Conservation (phyloP, 2,797 vertebrate genomes). For the Melanotaenia maccullochi region DNA sequence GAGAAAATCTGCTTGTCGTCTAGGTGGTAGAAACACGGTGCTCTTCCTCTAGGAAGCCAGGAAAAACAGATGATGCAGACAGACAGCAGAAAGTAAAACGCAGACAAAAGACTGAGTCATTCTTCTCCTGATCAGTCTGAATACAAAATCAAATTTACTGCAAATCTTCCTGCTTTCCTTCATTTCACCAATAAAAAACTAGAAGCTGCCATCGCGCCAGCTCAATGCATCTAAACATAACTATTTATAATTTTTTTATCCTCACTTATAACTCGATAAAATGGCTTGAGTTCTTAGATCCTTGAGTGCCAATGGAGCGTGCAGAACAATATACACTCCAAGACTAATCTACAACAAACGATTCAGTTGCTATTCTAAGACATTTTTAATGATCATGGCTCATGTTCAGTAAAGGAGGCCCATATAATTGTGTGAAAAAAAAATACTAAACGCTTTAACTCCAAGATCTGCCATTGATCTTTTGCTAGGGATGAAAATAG, state of each 20-base stretch:
- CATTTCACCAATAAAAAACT: slow-evolving; percentile 8
- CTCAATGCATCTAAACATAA: slow-evolving; percentile 15
- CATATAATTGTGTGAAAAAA: slow-evolving; percentile 40
- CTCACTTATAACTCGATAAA: slow-evolving; percentile 24
- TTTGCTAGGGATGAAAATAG: slow-evolving; percentile 42
- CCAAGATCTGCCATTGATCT: slow-evolving; percentile 45
- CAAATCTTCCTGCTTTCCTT: not conserved
- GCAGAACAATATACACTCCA: slow-evolving; percentile 67
- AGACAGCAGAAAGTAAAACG: slow-evolving; percentile 8
- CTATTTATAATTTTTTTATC: slow-evolving; percentile 16
- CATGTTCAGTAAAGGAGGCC: slow-evolving; percentile 39
- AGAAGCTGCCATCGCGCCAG: not conserved
- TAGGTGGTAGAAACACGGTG: slow-evolving; percentile 44
- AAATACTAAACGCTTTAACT: slow-evolving; percentile 35
- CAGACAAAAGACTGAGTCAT: not conserved
- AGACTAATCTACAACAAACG: slow-evolving; percentile 59
- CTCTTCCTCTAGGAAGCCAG: slow-evolving; percentile 18
- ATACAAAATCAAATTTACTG: slow-evolving; percentile 25
- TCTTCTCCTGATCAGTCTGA: slow-evolving; percentile 7
- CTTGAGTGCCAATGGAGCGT: slow-evolving; percentile 31
- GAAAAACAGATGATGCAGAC: slow-evolving; percentile 3
- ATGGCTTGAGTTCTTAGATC: slow-evolving; percentile 9
- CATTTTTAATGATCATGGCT: slow-evolving; percentile 58
- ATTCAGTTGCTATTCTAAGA: slow-evolving; percentile 46
- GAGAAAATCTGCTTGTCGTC: slow-evolving; percentile 61